Base-by-base conservation (phyloP, 2,888 invertebrate genomes). In the Tortricodes alternella region DNA sequence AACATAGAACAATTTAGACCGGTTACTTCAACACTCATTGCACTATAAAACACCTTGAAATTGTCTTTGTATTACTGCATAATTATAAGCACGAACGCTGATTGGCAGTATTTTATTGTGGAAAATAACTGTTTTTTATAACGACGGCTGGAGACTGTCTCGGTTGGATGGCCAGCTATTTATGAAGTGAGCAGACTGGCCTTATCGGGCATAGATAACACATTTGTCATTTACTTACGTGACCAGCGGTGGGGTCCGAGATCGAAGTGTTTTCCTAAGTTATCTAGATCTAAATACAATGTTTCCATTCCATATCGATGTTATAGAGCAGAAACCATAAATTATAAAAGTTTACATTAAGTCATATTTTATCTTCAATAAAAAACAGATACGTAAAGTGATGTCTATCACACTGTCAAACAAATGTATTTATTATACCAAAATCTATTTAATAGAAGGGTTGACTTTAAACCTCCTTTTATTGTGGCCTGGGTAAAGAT, bases 131-230 rank as follows among this genome's bases (percentile, higher is more conserved):
- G 2, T 34, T 29, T 37, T 18, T 48, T 41, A n/a, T 48, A 27
- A 32, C 32, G 18, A 13, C 66, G 64, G 73, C 68, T 66, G 53
- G 57, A 64, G 66, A 78, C 78, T 80, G 73, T 74, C 68, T 51
- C 59, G 60, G 62, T 67, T 64, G 71, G 68, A 68, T 74, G 73
- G 67, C 70, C 71, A 74, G 63, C 71, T 80, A 79, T 82, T 78
- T 84, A 81, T 82, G 76, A 78, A 76, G 76, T 70, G 63, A 62
- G 67, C 69, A 72, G 78, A 73, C 73, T 46, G 39, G 9, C 67
- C 73, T 86, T 88, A 88, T 89, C 89, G 82, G 80, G 41, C 85
- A 77, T 65, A 67, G 85, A 88, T 89, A 87, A 85, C 73, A 58
- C 37, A 64, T 79, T 80, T 80, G 80, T 86, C 83, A 85, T 80